Evolutionary conservation across 2,113 vertebrate species (phyloP).

Genomic region (Myotis davidii): DNA sequence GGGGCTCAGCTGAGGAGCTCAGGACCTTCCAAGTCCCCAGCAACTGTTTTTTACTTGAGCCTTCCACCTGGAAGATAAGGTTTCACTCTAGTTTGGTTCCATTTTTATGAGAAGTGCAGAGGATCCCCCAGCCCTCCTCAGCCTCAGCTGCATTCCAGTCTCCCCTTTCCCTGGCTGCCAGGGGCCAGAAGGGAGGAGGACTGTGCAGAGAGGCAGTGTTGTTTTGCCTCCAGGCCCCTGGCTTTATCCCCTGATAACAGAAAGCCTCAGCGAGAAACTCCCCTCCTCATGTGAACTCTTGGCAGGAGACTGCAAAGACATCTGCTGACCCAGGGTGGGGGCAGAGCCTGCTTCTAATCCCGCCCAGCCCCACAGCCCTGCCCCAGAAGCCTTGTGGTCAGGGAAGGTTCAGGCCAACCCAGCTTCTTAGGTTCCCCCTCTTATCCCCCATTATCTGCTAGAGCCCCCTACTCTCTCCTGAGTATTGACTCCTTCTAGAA

Average conservation of each 20-base stretch:
- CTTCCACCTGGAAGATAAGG: conserved; percentile 27
- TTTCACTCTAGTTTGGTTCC: not conserved
- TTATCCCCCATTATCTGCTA: not conserved
- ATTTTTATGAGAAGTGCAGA: not conserved
- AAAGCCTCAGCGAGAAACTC: conserved; percentile 49
- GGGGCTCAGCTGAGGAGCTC: not conserved
- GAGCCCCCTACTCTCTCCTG: not conserved
- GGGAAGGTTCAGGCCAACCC: not conserved
- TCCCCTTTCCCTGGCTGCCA: not conserved
- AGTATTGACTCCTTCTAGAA: conserved; percentile 30
- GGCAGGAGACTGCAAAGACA: conserved; percentile 64
- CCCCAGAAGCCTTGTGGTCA: conserved; percentile 33
- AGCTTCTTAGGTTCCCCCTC: not conserved
- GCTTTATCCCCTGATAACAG: conserved; percentile 48
- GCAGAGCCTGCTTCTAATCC: conserved; percentile 43
- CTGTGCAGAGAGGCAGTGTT: not conserved
- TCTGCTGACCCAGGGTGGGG: conserved; percentile 73
- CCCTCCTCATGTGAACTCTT: conserved; percentile 63
- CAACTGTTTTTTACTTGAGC: not conserved
- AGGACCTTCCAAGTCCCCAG: not conserved
- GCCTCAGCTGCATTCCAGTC: conserved; percentile 47
- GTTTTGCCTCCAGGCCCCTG: not conserved
- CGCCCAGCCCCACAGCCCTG: conserved; percentile 5
- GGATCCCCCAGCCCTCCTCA: not conserved
- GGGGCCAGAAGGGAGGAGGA: not conserved